These are phyloP conservation scores for Protobothrops flavoviridis DNA, from an alignment of 2,113 vertebrate species.

Conservation along the genomic window DNA sequence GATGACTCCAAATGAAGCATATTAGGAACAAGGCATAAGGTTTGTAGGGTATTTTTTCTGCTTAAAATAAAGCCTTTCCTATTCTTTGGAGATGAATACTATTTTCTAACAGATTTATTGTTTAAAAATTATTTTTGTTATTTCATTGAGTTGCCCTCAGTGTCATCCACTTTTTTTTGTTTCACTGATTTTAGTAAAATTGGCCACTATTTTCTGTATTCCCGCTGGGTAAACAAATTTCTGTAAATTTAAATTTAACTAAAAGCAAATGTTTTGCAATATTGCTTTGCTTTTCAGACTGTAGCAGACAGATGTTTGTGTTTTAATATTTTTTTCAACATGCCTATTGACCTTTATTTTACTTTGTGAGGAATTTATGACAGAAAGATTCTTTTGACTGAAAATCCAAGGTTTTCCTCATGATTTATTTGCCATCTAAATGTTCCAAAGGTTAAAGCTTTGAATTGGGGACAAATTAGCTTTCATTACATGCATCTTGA, in stretches of 20 bases:
- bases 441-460: conserved; percentile 42
- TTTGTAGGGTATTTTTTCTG: neutral
- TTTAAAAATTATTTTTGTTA: neutral
- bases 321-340: neutral
- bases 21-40: neutral
- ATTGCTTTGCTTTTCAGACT: rapidly evolving
- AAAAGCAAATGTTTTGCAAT: neutral
- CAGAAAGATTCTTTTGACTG: conserved; percentile 2
- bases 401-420: conserved; percentile 21
- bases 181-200: neutral
- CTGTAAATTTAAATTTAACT: neutral
- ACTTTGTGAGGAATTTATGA: conserved; percentile 10
- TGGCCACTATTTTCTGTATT: neutral
- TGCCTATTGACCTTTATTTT: neutral
- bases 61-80: neutral
- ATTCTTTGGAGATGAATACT: neutral
- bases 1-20: neutral
- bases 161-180: neutral
- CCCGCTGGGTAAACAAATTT: neutral
- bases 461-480: conserved; percentile 33
- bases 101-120: neutral
- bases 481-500: conserved; percentile 53
- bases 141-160: neutral
- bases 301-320: neutral
- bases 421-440: conserved; percentile 13